Evolutionary conservation across 2,797 vertebrate species (phyloP).

Genomic region (Lophius americanus): DNA sequence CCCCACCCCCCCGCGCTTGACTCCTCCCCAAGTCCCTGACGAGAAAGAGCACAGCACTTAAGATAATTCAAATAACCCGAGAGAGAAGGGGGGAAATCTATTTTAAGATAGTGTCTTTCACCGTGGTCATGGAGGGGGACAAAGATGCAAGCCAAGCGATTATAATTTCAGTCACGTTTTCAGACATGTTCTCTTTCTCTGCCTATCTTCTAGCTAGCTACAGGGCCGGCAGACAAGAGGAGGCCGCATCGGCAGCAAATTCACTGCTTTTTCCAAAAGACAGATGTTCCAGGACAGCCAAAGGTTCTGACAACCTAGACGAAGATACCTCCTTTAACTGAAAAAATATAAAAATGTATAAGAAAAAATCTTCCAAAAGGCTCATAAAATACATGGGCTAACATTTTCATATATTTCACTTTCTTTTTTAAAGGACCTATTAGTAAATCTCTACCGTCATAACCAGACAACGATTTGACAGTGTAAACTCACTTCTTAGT

Average conservation of each 20-base stretch:
- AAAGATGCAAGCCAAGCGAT: conserved; percentile 78
- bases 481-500: background rate
- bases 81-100: conserved; percentile 60
- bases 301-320: background rate
- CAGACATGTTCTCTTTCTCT: conserved; percentile 51
- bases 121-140: conserved; percentile 60
- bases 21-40: conserved; percentile 59
- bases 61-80: conserved; percentile 77
- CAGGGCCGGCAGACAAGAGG: conserved; percentile 38
- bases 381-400: background rate
- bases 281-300: background rate
- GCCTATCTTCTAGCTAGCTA: conserved; percentile 38
- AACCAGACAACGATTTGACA: background rate
- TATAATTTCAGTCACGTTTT: conserved; percentile 79
- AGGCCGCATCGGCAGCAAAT: conserved; percentile 6
- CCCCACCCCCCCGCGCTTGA: conserved; percentile 49
- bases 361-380: background rate
- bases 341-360: background rate
- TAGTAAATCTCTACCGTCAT: background rate
- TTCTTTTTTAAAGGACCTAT: conserved; percentile 1
- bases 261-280: conserved; percentile 4
- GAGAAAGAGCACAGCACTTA: conserved; percentile 77
- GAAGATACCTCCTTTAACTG: background rate
- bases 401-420: background rate
- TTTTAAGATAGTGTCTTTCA: conserved; percentile 81